A percentile compares a stretch with the other conserved stretches of the same genome.
Evolutionary conservation across 2,888 invertebrate species (phyloP).

Genomic region (Cremastinae sp.): DNA sequence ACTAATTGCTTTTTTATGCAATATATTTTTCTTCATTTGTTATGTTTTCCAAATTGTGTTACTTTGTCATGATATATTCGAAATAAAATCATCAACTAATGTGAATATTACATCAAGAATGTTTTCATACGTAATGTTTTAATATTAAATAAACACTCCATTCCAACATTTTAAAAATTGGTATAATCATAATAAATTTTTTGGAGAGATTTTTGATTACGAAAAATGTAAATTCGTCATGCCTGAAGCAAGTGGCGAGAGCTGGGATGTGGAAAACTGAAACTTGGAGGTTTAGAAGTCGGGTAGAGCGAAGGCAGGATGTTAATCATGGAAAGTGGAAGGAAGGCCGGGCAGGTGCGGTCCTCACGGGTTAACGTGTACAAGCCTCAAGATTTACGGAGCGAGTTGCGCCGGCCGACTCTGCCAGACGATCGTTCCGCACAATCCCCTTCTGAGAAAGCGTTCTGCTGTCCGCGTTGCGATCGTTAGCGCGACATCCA

Average conservation of each 20-base stretch:
- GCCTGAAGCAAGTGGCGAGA: constrained; percentile 35
- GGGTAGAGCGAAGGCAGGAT: constrained; percentile 45
- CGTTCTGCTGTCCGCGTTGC: constrained; percentile 42
- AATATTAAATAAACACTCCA: no score
- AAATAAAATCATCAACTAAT: no score
- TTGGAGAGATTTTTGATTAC: no score
- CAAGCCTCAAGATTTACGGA: constrained; percentile 60
- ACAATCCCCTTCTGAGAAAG: constrained; percentile 29
- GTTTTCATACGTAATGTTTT: no score
- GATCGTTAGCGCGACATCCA: constrained; percentile 49
- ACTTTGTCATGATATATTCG: no score
- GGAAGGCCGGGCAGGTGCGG: constrained; percentile 51
- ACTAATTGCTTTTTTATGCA: no score
- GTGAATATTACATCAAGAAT: no score
- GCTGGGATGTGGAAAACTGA: constrained; percentile 44
- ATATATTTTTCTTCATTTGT: no score
- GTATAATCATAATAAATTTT: no score
- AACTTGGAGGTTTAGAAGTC: constrained; percentile 29
- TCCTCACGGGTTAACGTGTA: constrained; percentile 49
- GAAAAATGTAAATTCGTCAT: no score
- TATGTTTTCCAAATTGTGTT: no score
- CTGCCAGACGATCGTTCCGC: constrained; percentile 44
- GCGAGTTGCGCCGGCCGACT: constrained; percentile 54
- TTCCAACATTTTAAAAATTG: no score
- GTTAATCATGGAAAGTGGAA: constrained; percentile 60